Evolutionary conservation across 1,140 invertebrate species (phyloP).

Genomic region (Sitobion miscanthi): DNA sequence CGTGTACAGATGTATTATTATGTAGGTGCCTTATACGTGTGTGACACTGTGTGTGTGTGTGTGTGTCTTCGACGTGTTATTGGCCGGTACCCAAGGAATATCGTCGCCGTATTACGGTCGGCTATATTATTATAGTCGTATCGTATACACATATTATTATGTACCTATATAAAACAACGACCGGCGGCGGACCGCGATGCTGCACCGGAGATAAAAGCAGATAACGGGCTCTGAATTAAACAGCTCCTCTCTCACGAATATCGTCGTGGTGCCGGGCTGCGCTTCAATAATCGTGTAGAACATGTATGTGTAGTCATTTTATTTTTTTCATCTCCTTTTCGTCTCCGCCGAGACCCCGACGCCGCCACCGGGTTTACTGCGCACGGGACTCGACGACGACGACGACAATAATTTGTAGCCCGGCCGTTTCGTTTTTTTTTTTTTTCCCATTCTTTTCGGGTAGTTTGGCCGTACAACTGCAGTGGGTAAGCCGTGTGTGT

Average conservation of each 20-base stretch:
- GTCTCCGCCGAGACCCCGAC: neutral
- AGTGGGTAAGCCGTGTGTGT: neutral
- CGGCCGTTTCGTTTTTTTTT: neutral
- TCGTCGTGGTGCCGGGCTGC: neutral
- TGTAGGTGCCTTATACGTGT: neutral
- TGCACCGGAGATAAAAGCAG: slow-evolving; percentile 25
- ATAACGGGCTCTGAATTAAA: slow-evolving; percentile 42
- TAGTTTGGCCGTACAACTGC: neutral
- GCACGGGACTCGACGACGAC: neutral
- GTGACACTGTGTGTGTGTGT: too few relatives aligned
- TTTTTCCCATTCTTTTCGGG: neutral
- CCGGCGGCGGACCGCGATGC: neutral
- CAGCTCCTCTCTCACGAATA: neutral
- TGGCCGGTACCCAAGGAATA: neutral
- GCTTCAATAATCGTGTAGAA: slow-evolving; percentile 34
- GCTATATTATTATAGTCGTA: neutral
- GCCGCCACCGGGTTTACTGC: neutral
- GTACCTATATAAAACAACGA: neutral
- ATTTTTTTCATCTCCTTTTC: neutral
- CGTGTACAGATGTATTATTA: neutral
- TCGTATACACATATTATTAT: neutral
- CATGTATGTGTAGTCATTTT: neutral
- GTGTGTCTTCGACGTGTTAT: slow-evolving; percentile 8
- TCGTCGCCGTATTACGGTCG: slow-evolving; percentile 4
- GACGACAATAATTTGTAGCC: slow-evolving; percentile 41